These are phyloP conservation scores for Limosa lapponica DNA, from an alignment of 2,797 vertebrate species.

Conservation along the genomic window DNA sequence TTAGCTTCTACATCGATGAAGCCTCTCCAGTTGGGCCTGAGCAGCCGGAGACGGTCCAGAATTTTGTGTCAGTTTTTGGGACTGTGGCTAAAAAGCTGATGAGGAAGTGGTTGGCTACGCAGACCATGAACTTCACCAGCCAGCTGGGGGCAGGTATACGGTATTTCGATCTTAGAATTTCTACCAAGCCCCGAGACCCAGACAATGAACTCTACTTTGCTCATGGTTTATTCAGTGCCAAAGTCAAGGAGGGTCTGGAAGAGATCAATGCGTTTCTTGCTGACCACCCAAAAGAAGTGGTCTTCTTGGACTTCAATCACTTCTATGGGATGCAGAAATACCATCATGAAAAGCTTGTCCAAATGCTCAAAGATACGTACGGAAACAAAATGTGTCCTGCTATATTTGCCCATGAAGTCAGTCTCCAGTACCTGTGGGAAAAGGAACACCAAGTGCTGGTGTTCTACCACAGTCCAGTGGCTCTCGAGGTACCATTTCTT, in stretches of 20 bases:
- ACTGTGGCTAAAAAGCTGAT: conserved; percentile 98
- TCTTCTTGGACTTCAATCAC: conserved; percentile 98
- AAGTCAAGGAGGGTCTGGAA: conserved; percentile 94
- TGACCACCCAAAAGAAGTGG: conserved; percentile 89
- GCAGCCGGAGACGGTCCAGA: conserved; percentile 97
- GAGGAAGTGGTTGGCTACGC: conserved; percentile 97
- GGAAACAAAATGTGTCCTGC: conserved; percentile 96
- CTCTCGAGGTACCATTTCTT: conserved; percentile 93
- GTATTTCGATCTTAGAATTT: conserved; percentile 98
- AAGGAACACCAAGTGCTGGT: conserved; percentile 96
- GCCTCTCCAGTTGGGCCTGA: conserved; percentile 96
- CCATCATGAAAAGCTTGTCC: conserved; percentile 96
- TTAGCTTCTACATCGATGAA: conserved; percentile 98
- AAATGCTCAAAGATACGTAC: conserved; percentile 93
- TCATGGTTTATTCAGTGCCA: conserved; percentile 98
- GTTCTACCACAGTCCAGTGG: conserved; percentile 97
- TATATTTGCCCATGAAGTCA: conserved; percentile 96
- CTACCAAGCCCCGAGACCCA: conserved; percentile 96
- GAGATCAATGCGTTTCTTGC: conserved; percentile 92
- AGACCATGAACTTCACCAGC: conserved; percentile 96
- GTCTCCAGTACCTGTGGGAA: conserved; percentile 95
- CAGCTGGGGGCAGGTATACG: conserved; percentile 95
- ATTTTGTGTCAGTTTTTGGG: conserved; percentile 97
- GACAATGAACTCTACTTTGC: conserved; percentile 97
- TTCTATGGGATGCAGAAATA: conserved; percentile 98